These are phyloP conservation scores for Drosophila emarginata DNA, from an alignment of 2,888 invertebrate genomes.

Conservation along the genomic window DNA sequence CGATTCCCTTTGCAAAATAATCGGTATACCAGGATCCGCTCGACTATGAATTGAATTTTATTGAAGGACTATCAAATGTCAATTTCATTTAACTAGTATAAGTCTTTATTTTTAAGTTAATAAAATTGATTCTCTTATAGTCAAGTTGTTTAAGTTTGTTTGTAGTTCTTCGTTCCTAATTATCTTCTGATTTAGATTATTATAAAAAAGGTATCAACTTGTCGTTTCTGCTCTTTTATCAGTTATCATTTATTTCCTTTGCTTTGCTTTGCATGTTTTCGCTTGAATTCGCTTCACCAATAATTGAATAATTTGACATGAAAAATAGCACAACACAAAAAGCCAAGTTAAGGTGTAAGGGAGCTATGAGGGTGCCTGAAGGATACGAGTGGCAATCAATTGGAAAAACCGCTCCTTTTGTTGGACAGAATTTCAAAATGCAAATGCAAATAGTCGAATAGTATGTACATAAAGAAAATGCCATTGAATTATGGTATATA, in stretches of 20 bases:
- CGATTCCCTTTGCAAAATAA: neutral
- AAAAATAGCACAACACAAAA: constrained; percentile 46
- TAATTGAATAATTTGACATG: constrained; percentile 66
- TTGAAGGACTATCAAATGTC: neutral
- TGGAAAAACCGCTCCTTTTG: constrained; percentile 32
- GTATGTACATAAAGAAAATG: neutral
- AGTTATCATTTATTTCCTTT: neutral
- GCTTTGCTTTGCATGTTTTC: constrained; percentile 5
- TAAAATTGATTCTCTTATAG: too few relatives aligned
- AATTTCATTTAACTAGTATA: too few relatives aligned
- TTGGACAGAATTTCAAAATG: constrained; percentile 5
- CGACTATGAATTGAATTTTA: neutral
- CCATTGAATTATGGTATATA: neutral
- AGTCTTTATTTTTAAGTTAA: too few relatives aligned
- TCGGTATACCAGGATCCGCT: neutral
- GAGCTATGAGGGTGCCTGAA: neutral
- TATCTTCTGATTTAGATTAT: neutral
- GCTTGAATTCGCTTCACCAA: constrained; percentile 46
- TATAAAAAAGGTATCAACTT: neutral
- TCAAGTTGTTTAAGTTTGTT: too few relatives aligned
- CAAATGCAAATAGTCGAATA: constrained; percentile 4
- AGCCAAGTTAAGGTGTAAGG: neutral
- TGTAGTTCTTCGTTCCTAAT: too few relatives aligned
- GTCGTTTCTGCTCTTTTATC: neutral
- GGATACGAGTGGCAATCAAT: constrained; percentile 43